A percentile compares a stretch with the other conserved stretches of the same genome.
Conservation (phyloP, 2,797 vertebrate species). For the Spheniscus humboldti region DNA sequence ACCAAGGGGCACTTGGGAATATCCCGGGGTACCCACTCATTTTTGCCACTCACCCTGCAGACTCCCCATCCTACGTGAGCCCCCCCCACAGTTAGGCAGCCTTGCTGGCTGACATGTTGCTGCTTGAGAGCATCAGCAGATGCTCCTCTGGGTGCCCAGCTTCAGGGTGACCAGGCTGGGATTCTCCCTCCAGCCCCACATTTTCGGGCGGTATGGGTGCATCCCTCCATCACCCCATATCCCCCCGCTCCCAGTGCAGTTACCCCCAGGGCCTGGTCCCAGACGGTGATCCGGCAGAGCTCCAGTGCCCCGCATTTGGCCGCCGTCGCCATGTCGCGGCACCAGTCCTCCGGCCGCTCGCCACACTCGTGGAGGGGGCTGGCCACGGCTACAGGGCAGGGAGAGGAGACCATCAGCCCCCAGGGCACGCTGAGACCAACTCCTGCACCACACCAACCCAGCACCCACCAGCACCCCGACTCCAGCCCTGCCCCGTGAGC, state of each 20-base stretch:
- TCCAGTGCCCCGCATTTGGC: slow-evolving; percentile 82
- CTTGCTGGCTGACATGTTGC: neutral
- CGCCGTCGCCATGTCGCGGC: slow-evolving; percentile 83
- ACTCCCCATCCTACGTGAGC: neutral
- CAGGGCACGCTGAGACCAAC: accelerated
- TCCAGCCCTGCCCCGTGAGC: neutral
- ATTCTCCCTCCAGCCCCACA: accelerated
- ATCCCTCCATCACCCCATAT: too few relatives aligned
- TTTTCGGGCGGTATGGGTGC: neutral
- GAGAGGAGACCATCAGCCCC: neutral
- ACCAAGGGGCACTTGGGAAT: neutral
- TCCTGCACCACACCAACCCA: neutral
- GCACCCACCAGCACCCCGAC: neutral
- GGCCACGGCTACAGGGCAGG: slow-evolving; percentile 71
- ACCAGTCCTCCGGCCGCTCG: slow-evolving; percentile 85
- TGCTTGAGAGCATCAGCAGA: neutral
- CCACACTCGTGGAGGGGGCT: slow-evolving; percentile 85
- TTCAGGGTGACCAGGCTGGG: accelerated
- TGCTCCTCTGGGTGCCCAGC: neutral
- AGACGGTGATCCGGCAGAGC: slow-evolving; percentile 86
- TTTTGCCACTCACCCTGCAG: neutral
- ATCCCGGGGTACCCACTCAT: accelerated
- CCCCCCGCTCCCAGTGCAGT: neutral
- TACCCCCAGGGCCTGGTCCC: slow-evolving; percentile 86
- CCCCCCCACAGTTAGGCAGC: neutral